Conservation (phyloP, 2,888 invertebrate genomes). For the Apomyelois bistriatella region DNA sequence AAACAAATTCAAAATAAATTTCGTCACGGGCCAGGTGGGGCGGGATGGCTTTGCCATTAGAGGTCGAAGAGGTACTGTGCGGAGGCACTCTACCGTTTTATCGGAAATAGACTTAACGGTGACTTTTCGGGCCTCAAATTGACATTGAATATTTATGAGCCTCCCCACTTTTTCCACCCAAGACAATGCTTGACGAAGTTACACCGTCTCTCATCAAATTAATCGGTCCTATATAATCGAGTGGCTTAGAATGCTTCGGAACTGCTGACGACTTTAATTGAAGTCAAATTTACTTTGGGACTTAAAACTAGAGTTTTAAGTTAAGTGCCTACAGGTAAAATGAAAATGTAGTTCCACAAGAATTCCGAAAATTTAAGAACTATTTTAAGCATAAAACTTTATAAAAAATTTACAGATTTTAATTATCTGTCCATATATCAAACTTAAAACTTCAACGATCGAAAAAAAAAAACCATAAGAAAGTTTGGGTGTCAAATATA, state of each 20-base stretch:
- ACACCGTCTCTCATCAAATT: conserved; percentile 24
- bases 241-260: conserved; percentile 18
- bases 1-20: conserved; percentile 27
- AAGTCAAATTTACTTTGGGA: conserved; percentile 22
- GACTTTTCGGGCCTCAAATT: conserved; percentile 67
- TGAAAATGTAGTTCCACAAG: no score
- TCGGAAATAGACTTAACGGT: conserved; percentile 72
- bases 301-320: neutral
- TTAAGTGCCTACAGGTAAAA: no score
- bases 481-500: no score
- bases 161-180: conserved; percentile 49
- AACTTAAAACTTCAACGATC: no score
- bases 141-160: conserved; percentile 75
- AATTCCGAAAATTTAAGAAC: no score
- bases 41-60: conserved; percentile 57
- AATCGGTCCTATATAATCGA: conserved; percentile 26
- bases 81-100: conserved; percentile 50
- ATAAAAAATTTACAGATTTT: no score
- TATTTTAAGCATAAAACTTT: no score
- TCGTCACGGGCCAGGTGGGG: conserved; percentile 31
- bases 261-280: conserved; percentile 22
- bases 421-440: no score
- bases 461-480: no score
- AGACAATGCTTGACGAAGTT: conserved; percentile 38
- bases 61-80: conserved; percentile 32